phyloP scores from a whole-genome alignment of 2,888 invertebrate genomes.

The Pollenia griseotomentosa region DNA sequence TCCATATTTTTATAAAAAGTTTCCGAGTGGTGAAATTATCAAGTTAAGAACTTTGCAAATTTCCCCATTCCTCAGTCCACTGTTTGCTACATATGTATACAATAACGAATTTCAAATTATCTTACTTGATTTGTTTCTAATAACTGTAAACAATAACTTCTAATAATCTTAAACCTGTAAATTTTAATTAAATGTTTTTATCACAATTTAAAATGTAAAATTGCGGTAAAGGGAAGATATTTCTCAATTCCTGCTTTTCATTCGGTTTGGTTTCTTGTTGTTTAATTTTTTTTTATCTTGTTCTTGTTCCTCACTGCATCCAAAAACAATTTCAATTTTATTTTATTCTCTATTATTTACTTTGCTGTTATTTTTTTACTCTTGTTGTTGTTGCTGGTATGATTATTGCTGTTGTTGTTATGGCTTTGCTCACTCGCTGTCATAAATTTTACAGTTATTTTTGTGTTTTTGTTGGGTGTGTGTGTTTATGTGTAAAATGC shows the following conservation, averaged over 20 bases:
- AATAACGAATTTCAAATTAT: too few species aligned
- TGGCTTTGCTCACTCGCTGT: conserved; percentile 45
- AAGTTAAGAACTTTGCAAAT: too few species aligned
- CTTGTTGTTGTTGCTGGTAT: conserved; percentile 46
- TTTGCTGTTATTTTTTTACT: conserved; percentile 47
- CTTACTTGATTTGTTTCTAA: too few species aligned
- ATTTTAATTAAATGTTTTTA: too few species aligned
- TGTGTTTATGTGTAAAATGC: not conserved
- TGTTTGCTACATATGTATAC: too few species aligned
- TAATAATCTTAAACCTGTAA: too few species aligned
- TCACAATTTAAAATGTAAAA: too few species aligned
- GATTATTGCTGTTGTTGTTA: conserved; percentile 39
- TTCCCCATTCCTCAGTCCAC: too few species aligned
- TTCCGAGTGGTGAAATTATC: too few species aligned
- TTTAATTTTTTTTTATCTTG: conserved; percentile 12
- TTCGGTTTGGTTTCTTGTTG: not conserved
- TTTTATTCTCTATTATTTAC: conserved; percentile 64
- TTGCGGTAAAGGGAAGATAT: not conserved
- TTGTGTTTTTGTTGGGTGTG: conserved; percentile 33
- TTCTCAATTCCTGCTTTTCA: conserved; percentile 30
- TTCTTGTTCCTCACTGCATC: conserved; percentile 50
- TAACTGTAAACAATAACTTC: too few species aligned
- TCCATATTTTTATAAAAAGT: too few species aligned
- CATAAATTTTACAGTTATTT: conserved; percentile 64
- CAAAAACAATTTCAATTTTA: conserved; percentile 65